phyloP scores from a whole-genome alignment of 2,797 vertebrate genomes.

The Phrynocephalus forsythii region DNA sequence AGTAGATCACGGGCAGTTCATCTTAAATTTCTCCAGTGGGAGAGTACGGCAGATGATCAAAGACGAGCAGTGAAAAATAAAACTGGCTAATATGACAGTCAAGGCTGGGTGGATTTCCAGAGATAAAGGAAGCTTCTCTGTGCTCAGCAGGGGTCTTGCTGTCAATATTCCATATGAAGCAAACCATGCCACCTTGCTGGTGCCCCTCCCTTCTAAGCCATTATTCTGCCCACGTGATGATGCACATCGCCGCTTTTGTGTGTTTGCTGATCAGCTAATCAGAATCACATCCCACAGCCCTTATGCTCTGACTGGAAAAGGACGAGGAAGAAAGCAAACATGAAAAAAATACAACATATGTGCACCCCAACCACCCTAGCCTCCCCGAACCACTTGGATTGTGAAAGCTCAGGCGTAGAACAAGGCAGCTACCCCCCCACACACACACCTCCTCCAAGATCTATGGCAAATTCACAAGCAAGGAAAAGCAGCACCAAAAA shows the following conservation, averaged over 20 bases:
- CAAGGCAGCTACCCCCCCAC: neutral
- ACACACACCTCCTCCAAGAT: neutral
- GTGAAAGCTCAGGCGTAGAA: neutral
- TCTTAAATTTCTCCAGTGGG: slow-evolving; percentile 52
- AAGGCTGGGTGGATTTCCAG: slow-evolving; percentile 59
- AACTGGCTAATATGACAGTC: slow-evolving; percentile 64
- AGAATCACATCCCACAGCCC: slow-evolving; percentile 39
- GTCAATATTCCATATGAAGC: slow-evolving; percentile 54
- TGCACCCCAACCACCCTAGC: slow-evolving; percentile 11
- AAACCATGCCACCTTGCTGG: slow-evolving; percentile 20
- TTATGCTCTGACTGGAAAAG: slow-evolving; percentile 43
- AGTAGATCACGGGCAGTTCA: slow-evolving; percentile 56
- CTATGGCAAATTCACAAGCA: slow-evolving; percentile 14
- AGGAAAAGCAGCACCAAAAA: slow-evolving; percentile 20
- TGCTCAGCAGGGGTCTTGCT: slow-evolving; percentile 54
- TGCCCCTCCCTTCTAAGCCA: slow-evolving; percentile 51
- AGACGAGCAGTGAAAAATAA: slow-evolving; percentile 64
- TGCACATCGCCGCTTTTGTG: slow-evolving; percentile 17
- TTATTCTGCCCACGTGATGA: slow-evolving; percentile 56
- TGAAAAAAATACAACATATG: neutral
- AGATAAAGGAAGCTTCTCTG: slow-evolving; percentile 61
- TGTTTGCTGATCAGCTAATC: slow-evolving; percentile 46
- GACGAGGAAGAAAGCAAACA: slow-evolving; percentile 19
- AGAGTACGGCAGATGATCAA: slow-evolving; percentile 59
- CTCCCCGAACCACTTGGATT: neutral